phyloP scores from a whole-genome alignment of 2,797 vertebrate genomes.

The Eremophila alpestris region DNA sequence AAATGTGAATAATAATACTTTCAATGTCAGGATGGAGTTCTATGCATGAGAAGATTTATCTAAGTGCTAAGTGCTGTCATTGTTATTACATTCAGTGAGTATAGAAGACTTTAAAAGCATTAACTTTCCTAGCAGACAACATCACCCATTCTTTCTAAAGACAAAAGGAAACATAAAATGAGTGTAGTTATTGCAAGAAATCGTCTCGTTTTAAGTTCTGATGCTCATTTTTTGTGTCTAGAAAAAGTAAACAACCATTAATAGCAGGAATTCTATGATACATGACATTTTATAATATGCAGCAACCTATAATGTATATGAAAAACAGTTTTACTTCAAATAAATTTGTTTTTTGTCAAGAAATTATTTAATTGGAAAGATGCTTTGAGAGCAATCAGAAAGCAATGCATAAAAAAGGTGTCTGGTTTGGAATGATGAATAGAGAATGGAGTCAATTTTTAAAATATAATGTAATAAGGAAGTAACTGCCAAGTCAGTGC shows the following conservation, averaged over 20 bases:
- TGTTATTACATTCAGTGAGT: constrained; percentile 13
- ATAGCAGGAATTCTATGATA: not conserved
- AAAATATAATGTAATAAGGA: not conserved
- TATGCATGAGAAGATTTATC: not conserved
- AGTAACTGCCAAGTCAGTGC: not conserved
- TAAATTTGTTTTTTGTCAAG: not conserved
- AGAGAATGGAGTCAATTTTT: not conserved
- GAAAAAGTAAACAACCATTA: constrained; percentile 32
- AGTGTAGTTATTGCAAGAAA: not conserved
- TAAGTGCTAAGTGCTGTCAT: not conserved
- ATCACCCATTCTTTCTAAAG: not conserved
- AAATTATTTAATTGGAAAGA: constrained; percentile 29
- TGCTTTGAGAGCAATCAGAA: not conserved
- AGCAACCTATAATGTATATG: not conserved
- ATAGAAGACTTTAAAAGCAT: constrained; percentile 35
- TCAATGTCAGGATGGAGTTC: not conserved
- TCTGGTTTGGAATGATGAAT: not conserved
- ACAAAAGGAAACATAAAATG: not conserved
- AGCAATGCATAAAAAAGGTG: not conserved
- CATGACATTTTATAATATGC: not conserved
- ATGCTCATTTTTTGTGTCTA: not conserved
- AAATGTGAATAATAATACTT: constrained; percentile 24
- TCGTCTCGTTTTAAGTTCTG: not conserved
- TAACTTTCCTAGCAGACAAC: constrained; percentile 10
- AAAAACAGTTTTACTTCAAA: not conserved